Conservation (phyloP, 2,888 invertebrate genomes). For the Metopia argyrocephala region DNA sequence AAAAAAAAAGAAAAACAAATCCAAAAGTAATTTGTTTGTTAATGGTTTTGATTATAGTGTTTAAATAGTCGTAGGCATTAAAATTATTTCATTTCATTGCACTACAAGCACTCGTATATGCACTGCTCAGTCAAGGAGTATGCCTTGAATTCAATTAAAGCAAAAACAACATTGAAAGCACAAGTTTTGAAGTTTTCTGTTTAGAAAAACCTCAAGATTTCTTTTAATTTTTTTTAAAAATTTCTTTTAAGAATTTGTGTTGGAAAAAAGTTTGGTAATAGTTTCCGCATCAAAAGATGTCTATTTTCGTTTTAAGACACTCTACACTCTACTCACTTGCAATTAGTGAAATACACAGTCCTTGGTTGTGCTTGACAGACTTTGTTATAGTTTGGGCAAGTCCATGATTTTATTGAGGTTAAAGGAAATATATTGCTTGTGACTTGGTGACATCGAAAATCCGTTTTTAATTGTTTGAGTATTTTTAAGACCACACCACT, state of each 20-base stretch:
- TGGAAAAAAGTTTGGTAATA: slow-evolving; percentile 57
- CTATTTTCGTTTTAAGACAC: slow-evolving; percentile 16
- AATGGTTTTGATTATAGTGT: slow-evolving; percentile 57
- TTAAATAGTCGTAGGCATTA: slow-evolving; percentile 59
- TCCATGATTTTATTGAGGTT: no score
- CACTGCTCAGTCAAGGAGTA: background rate
- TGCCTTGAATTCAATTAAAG: slow-evolving; percentile 2
- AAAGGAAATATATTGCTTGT: no score
- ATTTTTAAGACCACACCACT: no score
- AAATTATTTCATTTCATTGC: slow-evolving; percentile 36
- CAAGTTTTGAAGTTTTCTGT: slow-evolving; percentile 16
- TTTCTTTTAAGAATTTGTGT: slow-evolving; percentile 20
- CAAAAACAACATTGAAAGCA: slow-evolving; percentile 17
- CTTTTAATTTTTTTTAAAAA: background rate
- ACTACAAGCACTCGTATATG: background rate
- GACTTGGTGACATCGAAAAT: no score
- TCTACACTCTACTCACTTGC: background rate
- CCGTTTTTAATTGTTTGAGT: no score
- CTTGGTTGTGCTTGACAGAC: no score
- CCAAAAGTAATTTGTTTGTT: slow-evolving; percentile 59
- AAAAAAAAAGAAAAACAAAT: background rate
- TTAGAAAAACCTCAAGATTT: slow-evolving; percentile 54
- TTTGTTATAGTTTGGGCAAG: no score
- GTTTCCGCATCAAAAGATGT: slow-evolving; percentile 61
- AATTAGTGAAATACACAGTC: no score